Evolutionary conservation across 2,888 invertebrate species (phyloP).

Genomic region (Minunthozetes semirufus): DNA sequence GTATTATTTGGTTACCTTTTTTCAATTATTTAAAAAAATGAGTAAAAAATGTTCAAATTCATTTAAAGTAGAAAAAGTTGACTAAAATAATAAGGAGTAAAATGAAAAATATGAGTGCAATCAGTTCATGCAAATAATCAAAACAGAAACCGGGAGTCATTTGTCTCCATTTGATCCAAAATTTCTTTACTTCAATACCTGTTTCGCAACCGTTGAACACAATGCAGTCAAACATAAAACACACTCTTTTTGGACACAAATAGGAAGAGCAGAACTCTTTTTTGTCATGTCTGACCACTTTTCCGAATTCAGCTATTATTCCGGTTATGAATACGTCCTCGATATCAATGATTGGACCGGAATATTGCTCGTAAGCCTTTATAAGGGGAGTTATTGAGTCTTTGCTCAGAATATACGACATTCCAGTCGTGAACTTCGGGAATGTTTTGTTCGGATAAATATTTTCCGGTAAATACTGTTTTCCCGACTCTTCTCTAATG

Average conservation of each 20-base stretch:
- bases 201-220: not conserved
- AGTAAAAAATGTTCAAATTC: no score
- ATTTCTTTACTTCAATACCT: not conserved
- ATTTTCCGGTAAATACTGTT: not conserved
- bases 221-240: constrained; percentile 17
- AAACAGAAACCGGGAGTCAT: not conserved
- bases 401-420: not conserved
- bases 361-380: not conserved
- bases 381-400: not conserved
- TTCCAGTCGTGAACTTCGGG: not conserved
- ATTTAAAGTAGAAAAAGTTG: no score
- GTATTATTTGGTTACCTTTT: no score
- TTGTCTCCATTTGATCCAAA: not conserved
- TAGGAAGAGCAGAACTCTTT: not conserved
- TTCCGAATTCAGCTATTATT: not conserved
- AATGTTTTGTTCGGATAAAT: not conserved
- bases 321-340: not conserved
- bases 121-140: not conserved
- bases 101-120: not conserved
- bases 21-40: no score
- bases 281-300: not conserved
- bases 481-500: not conserved
- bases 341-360: not conserved
- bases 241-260: not conserved
- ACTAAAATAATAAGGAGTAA: not conserved